Evolutionary conservation across 2,888 invertebrate genomes (phyloP), one percentile per base, ranked within the genome.

Genomic region (Synanthedon myopaeformis): DNA sequence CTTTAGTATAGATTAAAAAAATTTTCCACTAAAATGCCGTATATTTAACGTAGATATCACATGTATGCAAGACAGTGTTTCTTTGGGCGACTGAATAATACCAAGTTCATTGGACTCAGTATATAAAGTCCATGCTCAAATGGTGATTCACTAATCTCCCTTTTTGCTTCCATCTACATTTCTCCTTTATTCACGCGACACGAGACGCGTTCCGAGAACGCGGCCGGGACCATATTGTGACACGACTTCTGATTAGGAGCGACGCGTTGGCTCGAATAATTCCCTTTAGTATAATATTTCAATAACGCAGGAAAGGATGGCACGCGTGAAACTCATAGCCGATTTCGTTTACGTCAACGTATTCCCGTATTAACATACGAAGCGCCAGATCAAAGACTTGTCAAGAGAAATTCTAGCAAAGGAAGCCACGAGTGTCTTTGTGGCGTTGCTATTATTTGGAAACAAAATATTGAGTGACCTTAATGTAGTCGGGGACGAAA

Each of bases 211-310:
- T 82, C 82, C 71, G 56, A 58, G 82, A 82, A 82, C 66, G 57
- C 61, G 57, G 62, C 28, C 35, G 35, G 35, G 35, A 52, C 53
- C 52, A 48, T 41, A 45, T 57, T 73, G 76, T 73, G 78, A 74
- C 75, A 69, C 66, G 79, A 70, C 73, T 77, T 66, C 68, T 79
- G 78, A 84, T 83, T 79, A 80, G 72, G 60, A 66, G 61, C 67
- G 74, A 76, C 76, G 69, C 62, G 61, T 57, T 61, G 67, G 57
- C 62, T 65, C 67, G 65, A 70, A 73, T 73, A 67, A 59, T 50
- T 51, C 23, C 14, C 49, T 49, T 54, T 52, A 42, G 49, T 51
- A 49, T 51, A 49, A 59, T 58, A 58, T 59, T 59, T 56, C 60
- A 52, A 52, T 55, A 52, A 61, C 58, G 57, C 60, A 59, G 58